These are phyloP conservation scores for Atherinomorus stipes DNA, from an alignment of 2,113 vertebrate species.

Conservation along the genomic window DNA sequence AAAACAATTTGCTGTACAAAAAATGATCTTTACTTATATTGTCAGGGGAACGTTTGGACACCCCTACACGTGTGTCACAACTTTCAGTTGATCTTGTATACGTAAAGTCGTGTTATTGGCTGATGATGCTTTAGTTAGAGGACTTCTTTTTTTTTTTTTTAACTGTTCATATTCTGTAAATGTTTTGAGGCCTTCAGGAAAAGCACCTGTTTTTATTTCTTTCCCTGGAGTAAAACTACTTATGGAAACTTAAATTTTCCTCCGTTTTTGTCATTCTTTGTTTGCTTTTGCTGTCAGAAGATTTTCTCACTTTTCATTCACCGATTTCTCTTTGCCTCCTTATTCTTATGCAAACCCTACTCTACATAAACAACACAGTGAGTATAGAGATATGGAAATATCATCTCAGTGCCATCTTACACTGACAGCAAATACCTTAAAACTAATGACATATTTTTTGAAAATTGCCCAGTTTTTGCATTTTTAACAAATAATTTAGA, in stretches of 20 bases:
- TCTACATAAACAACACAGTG: constrained; percentile 20
- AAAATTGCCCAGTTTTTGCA: no score
- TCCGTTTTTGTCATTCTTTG: neutral
- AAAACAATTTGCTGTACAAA: no score
- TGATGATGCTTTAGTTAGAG: neutral
- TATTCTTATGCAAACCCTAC: constrained; percentile 8
- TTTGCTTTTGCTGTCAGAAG: neutral
- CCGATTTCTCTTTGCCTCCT: constrained; percentile 1
- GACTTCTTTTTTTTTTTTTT: neutral
- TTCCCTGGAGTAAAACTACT: constrained; percentile 5
- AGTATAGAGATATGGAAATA: neutral
- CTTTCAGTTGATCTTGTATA: no score
- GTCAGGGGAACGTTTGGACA: no score
- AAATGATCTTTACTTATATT: no score
- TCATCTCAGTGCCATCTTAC: no score
- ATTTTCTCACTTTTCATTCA: neutral
- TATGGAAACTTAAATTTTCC: neutral
- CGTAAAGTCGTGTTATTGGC: no score
- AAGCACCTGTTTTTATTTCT: neutral
- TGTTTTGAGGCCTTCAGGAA: neutral
- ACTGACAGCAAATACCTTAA: no score
- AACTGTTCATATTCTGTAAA: neutral
- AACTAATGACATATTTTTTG: no score
- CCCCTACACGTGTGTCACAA: no score
- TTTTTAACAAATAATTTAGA: no score